phyloP scores from a whole-genome alignment of 2,888 invertebrate genomes.

The Trissolcus brochymenae region DNA sequence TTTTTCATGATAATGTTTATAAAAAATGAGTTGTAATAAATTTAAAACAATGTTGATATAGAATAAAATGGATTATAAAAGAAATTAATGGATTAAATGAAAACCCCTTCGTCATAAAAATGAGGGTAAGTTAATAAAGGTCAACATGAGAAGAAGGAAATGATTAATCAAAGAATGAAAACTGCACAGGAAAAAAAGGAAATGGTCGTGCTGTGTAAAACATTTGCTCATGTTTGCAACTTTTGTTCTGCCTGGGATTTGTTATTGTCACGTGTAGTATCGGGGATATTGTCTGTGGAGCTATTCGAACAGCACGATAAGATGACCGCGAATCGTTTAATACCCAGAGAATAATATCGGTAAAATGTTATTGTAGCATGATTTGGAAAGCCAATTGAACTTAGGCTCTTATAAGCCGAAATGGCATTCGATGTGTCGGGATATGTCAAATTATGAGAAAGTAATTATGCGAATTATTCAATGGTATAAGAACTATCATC shows the following conservation, averaged over 20 bases:
- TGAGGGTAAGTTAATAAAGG: slow-evolving; percentile 23
- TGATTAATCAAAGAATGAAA: slow-evolving; percentile 37
- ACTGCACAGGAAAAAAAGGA: slow-evolving; percentile 29
- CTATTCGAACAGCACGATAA: no score
- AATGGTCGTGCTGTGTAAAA: slow-evolving; percentile 13
- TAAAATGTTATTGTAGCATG: no score
- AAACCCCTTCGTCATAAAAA: slow-evolving; percentile 25
- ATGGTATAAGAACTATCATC: not conserved
- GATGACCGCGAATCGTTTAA: no score
- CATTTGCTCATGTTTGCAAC: slow-evolving; percentile 3
- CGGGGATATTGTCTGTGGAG: no score
- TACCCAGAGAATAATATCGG: no score
- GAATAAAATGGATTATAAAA: not conserved
- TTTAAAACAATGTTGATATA: not conserved
- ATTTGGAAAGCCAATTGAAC: no score
- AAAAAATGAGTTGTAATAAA: not conserved
- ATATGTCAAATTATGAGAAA: not conserved
- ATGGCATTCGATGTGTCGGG: not conserved
- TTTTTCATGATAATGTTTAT: no score
- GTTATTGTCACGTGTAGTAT: no score
- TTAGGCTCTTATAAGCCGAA: not conserved
- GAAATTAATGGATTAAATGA: slow-evolving; percentile 20
- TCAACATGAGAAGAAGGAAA: slow-evolving; percentile 33
- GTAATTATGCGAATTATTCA: not conserved
- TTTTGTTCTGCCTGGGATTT: not conserved